Base-by-base conservation (phyloP, 1,140 invertebrate genomes). In the Diabrotica undecimpunctata region DNA sequence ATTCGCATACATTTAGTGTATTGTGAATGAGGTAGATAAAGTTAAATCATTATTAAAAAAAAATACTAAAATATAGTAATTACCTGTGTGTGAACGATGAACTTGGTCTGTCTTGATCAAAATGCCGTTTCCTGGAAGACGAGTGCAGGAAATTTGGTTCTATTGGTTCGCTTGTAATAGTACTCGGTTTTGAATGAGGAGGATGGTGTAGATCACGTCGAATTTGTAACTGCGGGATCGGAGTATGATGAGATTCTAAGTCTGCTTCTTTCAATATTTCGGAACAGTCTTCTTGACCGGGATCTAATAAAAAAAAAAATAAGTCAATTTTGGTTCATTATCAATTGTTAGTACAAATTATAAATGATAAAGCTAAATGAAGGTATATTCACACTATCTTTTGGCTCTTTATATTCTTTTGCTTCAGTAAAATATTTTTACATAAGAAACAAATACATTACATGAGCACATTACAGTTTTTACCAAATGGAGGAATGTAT, bases 171-270 rank as follows among this genome's bases (percentile, higher is more conserved):
- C 78, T 80, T 10, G 80, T 83, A 10, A 83, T 78, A 6, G 81
- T 81, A 9, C 77, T 76, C 4, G 81, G 79, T 66, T 74, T 72
- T 55, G 72, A 77, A 35, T 79, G 78, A 51, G 71, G 60, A 3
- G 80, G 72, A 68, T 86, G 86, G 63, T 89, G 83, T 25, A 91
- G 78, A 70, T 90, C 89, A 74, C 88, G 81, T 41, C 90, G 81
- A 25, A 91, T 90, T 70, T 91, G 89, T 36, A 90, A 72, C 66
- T 87, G 85, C 2, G 86, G 86, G 65, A 85, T 77, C 56, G 82
- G 59, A 6, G 25, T 25, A 79, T 25, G 62, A 54, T 62, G 69
- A 70, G 78, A 80, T 39, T 77, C 70, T 60, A 79, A 76, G 11
- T 81, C 80, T 35, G 71, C 62, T 64, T 80, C 78, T 12, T 59